Base-by-base conservation (phyloP, 2,888 invertebrate species). In the Isotomurus palustris region DNA sequence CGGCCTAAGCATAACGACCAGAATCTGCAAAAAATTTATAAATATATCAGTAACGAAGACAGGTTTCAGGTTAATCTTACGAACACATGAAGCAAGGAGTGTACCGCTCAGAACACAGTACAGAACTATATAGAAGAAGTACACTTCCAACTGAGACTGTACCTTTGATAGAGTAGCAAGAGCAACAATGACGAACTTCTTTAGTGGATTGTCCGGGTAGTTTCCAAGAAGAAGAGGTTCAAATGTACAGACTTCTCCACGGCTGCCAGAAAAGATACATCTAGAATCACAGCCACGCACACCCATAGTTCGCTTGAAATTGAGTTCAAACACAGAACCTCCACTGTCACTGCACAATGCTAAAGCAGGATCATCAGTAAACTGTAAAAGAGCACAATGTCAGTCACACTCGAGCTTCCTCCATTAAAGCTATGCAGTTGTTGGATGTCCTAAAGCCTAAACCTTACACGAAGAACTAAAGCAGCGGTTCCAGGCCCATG, bases 311-410 rank as follows among this genome's bases (percentile, higher is more conserved):
- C 93, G 80, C 40, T 88, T 90, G 73, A 95, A 94, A 71, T 85
- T 88, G 35, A 96, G 78, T 67, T 93, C 87, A 83, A 94, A 97
- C 1, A 97, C 95, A 1, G 94, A 96, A 0, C 97, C 97, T 2
- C 94, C 91, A 45, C 89, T 90, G 73, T 97, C 96, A 21, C 91
- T 87, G 70, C 87, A 86, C 28, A 91, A 77, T 1, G 89, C 91
- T 58, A 89, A 74, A 25, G 85, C 83, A 4, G 84, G 81, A 64
- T 83, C 82, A 73, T 86, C 86, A 64, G 88, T 85, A 73, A 84
- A 86, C 81, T 83, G 72, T 17, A 72, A 64, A 55, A 51, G 60
- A 66, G 21, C 21, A 54, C 36, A 45, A n/a, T 44, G 22, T 27
- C 22, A 44, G 24, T 12, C 24, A 17, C 19, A 5, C 29, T 29